Conservation (phyloP, 2,113 vertebrate species). For the Cyanocitta stelleri region DNA sequence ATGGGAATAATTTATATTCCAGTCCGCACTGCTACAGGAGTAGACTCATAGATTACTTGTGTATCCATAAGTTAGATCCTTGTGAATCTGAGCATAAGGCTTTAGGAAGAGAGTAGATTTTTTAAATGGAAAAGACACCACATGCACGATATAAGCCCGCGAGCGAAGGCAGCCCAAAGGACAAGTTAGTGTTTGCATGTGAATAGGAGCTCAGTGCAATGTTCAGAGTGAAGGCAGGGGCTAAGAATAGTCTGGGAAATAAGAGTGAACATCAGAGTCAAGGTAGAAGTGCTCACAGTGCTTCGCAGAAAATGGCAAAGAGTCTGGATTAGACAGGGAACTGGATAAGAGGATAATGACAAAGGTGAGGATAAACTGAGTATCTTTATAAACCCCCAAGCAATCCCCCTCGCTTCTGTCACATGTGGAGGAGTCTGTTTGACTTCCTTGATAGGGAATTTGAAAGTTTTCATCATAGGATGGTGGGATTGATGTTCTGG, state of each 20-base stretch:
- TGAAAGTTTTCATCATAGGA: not conserved
- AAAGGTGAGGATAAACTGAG: not conserved
- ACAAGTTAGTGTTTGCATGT: not conserved
- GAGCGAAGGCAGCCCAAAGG: not conserved
- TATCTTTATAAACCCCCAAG: not conserved
- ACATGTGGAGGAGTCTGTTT: not conserved
- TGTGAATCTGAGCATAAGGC: not conserved
- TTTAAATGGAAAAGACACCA: not conserved
- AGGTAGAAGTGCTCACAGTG: not conserved
- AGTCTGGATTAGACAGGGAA: not conserved
- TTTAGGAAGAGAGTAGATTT: not conserved
- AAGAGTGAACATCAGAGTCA: not conserved
- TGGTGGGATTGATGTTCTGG: not conserved
- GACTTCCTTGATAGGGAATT: not conserved
- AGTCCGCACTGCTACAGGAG: not conserved
- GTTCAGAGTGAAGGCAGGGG: not conserved
- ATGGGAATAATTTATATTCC: slow-evolving; percentile 3
- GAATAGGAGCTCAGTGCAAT: not conserved
- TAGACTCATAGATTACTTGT: not conserved
- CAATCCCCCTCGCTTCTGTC: not conserved
- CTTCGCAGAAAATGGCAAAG: not conserved
- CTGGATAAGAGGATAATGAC: not conserved
- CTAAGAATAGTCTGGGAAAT: not conserved
- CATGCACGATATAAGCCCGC: not conserved
- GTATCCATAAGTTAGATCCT: not conserved